A percentile compares a stretch with the other conserved stretches of the same genome.
Evolutionary conservation across 2,113 vertebrate species (phyloP).

Genomic region (Podarcis cretensis): DNA sequence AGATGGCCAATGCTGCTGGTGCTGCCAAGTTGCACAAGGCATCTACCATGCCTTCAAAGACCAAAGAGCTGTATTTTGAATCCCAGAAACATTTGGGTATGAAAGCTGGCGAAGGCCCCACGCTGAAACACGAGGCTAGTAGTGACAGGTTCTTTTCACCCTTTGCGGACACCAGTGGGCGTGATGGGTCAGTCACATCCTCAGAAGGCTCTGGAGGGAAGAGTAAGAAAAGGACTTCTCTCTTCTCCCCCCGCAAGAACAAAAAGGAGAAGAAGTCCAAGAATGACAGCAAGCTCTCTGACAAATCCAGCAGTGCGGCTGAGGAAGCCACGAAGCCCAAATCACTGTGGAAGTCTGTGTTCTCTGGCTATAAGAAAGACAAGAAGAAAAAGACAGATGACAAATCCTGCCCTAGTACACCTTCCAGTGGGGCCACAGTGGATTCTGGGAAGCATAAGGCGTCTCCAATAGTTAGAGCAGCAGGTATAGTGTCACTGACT

Average conservation of each 20-base stretch:
- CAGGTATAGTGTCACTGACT: conserved; percentile 71
- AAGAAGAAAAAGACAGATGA: conserved; percentile 92
- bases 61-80: conserved; percentile 61
- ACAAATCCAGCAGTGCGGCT: conserved; percentile 72
- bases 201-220: conserved; percentile 91
- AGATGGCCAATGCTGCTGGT: conserved; percentile 63
- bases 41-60: conserved; percentile 68
- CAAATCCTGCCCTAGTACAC: conserved; percentile 89
- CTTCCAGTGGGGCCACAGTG: conserved; percentile 88
- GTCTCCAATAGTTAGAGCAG: conserved; percentile 77
- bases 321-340: conserved; percentile 88
- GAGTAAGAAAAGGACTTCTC: conserved; percentile 92
- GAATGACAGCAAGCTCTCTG: conserved; percentile 80
- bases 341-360: conserved; percentile 95
- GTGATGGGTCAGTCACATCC: conserved; percentile 90
- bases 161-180: conserved; percentile 69
- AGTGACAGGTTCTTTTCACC: conserved; percentile 82
- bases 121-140: conserved; percentile 76
- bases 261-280: conserved; percentile 97
- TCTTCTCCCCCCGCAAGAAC: conserved; percentile 95
- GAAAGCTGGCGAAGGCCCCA: conserved; percentile 76
- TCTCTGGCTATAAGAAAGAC: conserved; percentile 97
- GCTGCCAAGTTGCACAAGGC: conserved; percentile 68
- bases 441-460: conserved; percentile 85
- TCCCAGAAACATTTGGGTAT: conserved; percentile 74